Conservation (phyloP, 1,140 invertebrate genomes). For the Goniozus legneri region DNA sequence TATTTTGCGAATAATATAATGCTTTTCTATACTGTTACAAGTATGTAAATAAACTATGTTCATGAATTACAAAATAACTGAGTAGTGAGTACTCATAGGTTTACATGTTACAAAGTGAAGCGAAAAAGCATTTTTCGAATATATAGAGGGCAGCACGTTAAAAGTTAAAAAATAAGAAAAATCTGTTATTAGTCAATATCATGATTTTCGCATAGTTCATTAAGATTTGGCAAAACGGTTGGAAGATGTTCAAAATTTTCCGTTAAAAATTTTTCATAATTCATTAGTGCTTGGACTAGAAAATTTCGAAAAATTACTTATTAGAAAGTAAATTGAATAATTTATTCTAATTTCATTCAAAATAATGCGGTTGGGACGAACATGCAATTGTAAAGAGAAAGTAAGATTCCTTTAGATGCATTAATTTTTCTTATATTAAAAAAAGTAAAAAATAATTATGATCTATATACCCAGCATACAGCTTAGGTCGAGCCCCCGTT, state of each 20-base stretch:
- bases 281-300: neutral
- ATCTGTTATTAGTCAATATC: neutral
- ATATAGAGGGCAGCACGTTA: too few species aligned
- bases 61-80: too few species aligned
- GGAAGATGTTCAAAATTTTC: too few species aligned
- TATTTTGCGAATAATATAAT: too few species aligned
- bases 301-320: neutral
- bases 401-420: constrained; percentile 6
- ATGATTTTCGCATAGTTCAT: neutral
- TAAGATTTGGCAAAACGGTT: neutral
- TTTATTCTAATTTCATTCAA: neutral
- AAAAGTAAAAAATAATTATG: neutral
- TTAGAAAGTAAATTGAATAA: neutral
- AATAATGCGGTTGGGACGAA: constrained; percentile 12
- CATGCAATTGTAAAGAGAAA: constrained; percentile 18
- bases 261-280: neutral
- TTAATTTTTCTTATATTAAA: neutral
- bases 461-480: neutral
- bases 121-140: too few species aligned
- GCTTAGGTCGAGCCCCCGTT: too few species aligned
- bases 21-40: too few species aligned
- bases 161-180: too few species aligned
- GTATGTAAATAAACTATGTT: too few species aligned
- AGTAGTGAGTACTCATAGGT: too few species aligned
- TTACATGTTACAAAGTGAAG: too few species aligned